These are phyloP conservation scores for Gila robusta DNA, from an alignment of 2,797 vertebrate genomes.

Conservation along the genomic window DNA sequence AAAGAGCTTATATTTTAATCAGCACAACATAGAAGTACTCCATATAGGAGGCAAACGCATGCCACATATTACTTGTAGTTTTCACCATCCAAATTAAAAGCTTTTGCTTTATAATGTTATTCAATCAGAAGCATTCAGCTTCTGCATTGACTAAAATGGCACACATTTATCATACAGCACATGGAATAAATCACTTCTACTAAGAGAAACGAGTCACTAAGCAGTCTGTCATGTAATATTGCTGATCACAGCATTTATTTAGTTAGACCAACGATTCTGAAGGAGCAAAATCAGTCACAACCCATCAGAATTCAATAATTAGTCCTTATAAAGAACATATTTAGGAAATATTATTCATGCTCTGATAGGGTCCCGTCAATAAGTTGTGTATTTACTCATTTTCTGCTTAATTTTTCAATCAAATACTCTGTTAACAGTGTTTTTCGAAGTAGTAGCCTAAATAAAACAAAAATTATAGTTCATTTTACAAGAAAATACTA, in stretches of 20 bases:
- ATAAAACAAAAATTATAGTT: background rate
- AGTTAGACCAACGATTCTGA: background rate
- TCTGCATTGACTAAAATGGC: background rate
- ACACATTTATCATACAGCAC: conserved; percentile 29
- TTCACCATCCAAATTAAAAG: background rate
- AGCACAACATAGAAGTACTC: conserved; percentile 3
- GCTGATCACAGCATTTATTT: conserved; percentile 34
- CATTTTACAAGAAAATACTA: background rate
- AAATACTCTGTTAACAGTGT: background rate
- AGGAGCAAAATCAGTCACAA: background rate
- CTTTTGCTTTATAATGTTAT: conserved; percentile 9
- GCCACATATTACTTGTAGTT: background rate
- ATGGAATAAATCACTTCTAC: conserved; percentile 14
- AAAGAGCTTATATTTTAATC: conserved; percentile 27
- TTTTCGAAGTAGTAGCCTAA: background rate
- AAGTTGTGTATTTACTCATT: background rate
- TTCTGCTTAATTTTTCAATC: background rate
- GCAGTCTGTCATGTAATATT: background rate
- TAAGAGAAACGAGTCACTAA: background rate
- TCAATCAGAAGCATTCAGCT: conserved; percentile 34
- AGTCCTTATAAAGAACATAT: background rate
- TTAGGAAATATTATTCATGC: background rate
- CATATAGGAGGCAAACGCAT: background rate
- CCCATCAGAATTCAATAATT: background rate
- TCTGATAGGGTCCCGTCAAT: background rate